Evolutionary conservation across 2,113 vertebrate species (phyloP).

Genomic region (Columba janthina): DNA sequence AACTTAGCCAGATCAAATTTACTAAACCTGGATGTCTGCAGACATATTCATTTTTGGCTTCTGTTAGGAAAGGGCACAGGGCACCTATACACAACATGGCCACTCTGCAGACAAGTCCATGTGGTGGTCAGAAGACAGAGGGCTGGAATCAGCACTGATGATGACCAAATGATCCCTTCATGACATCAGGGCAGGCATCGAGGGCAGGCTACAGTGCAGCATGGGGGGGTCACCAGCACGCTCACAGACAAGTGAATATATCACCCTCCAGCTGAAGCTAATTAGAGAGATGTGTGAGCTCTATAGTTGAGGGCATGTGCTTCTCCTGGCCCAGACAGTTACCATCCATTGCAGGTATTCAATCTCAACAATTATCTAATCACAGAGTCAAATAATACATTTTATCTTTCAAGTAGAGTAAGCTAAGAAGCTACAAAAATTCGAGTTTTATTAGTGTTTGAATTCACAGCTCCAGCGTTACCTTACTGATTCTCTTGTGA

Average conservation of each 20-base stretch:
- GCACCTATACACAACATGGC: not conserved
- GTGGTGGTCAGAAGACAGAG: not conserved
- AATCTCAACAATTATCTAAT: not conserved
- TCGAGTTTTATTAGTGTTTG: not conserved
- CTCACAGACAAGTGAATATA: not conserved
- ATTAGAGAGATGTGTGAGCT: not conserved
- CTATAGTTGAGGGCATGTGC: not conserved
- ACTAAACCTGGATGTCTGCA: not conserved
- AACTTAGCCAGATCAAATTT: not conserved
- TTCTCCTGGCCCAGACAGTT: not conserved
- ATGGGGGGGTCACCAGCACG: not conserved
- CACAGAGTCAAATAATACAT: not conserved
- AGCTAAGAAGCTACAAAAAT: not conserved
- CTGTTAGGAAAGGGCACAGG: not conserved
- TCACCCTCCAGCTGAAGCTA: not conserved
- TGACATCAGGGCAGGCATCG: accelerated
- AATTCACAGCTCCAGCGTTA: not conserved
- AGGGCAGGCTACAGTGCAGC: not conserved
- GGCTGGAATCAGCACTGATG: not conserved
- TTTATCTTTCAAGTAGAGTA: not conserved
- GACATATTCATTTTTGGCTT: not conserved
- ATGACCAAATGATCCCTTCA: not conserved
- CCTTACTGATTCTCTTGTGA: not conserved
- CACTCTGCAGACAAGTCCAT: not conserved
- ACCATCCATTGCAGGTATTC: not conserved